A percentile compares a stretch with the other conserved stretches of the same genome.
These are phyloP conservation scores for Rousettus madagascariensis DNA, from an alignment of 2,797 vertebrate genomes.

Conservation along the genomic window DNA sequence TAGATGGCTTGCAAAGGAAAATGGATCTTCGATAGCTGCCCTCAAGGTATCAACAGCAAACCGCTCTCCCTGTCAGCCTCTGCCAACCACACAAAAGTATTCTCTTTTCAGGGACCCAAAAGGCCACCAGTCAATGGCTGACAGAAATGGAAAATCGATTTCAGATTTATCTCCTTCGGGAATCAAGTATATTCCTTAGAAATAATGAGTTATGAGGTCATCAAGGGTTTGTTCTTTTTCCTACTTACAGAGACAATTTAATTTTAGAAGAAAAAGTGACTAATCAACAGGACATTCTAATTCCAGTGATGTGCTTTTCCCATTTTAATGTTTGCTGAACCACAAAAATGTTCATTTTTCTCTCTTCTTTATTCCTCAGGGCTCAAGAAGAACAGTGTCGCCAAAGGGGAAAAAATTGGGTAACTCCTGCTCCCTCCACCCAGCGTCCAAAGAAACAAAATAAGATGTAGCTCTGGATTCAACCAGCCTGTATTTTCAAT, in stretches of 20 bases:
- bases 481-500: neutral
- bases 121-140: constrained; percentile 18
- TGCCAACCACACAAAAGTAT: neutral
- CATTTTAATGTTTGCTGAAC: constrained; percentile 65
- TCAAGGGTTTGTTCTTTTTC: constrained; percentile 67
- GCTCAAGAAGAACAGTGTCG: constrained; percentile 25
- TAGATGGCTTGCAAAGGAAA: neutral
- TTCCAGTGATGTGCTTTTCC: constrained; percentile 65
- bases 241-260: constrained; percentile 70
- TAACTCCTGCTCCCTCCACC: neutral
- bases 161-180: constrained; percentile 61
- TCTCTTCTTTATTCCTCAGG: constrained; percentile 50
- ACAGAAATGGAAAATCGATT: constrained; percentile 73
- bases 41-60: neutral
- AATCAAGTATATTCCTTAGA: constrained; percentile 71
- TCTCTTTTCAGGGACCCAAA: neutral
- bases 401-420: neutral
- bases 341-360: constrained; percentile 73
- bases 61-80: neutral
- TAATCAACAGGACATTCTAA: constrained; percentile 74
- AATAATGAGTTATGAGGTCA: constrained; percentile 75
- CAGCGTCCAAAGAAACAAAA: neutral
- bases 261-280: constrained; percentile 73
- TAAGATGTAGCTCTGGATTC: neutral
- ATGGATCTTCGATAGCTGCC: constrained; percentile 21